Evolutionary conservation across 2,888 invertebrate species (phyloP).

Genomic region (Mechanitis messenoides): DNA sequence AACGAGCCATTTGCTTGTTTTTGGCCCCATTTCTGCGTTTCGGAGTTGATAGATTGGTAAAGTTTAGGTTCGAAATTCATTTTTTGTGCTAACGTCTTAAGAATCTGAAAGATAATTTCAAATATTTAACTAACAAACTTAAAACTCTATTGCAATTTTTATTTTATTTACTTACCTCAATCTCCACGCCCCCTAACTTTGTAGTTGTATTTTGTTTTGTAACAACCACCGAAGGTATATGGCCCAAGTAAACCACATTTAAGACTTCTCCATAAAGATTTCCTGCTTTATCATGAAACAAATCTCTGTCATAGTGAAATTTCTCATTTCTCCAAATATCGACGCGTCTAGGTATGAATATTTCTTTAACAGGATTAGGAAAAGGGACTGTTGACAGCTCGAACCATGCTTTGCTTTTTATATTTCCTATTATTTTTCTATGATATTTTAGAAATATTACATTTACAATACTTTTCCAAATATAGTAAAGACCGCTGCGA

Average conservation of each 20-base stretch:
- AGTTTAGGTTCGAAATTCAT: constrained; percentile 84
- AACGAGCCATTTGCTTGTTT: constrained; percentile 79
- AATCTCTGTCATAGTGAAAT: constrained; percentile 70
- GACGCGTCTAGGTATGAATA: constrained; percentile 78
- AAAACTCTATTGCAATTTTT: not conserved
- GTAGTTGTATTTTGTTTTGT: constrained; percentile 53
- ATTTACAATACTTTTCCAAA: constrained; percentile 87
- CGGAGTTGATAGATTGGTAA: constrained; percentile 79
- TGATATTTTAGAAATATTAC: constrained; percentile 82
- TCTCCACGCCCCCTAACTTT: constrained; percentile 79
- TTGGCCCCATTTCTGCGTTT: constrained; percentile 81
- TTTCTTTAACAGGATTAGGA: constrained; percentile 75
- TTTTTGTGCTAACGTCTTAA: constrained; percentile 79
- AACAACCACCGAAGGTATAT: constrained; percentile 80
- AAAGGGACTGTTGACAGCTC: constrained; percentile 85
- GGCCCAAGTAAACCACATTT: constrained; percentile 80
- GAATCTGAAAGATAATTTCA: constrained; percentile 69
- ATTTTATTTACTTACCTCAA: constrained; percentile 73
- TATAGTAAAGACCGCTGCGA: constrained; percentile 78
- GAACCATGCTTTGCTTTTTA: constrained; percentile 76
- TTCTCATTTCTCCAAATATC: constrained; percentile 81
- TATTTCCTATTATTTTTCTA: constrained; percentile 40
- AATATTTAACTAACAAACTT: constrained; percentile 2
- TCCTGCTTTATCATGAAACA: constrained; percentile 78
- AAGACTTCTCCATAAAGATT: constrained; percentile 77